Base-by-base conservation (phyloP, 2,113 vertebrate species). In the Ammodramus savannarum region DNA sequence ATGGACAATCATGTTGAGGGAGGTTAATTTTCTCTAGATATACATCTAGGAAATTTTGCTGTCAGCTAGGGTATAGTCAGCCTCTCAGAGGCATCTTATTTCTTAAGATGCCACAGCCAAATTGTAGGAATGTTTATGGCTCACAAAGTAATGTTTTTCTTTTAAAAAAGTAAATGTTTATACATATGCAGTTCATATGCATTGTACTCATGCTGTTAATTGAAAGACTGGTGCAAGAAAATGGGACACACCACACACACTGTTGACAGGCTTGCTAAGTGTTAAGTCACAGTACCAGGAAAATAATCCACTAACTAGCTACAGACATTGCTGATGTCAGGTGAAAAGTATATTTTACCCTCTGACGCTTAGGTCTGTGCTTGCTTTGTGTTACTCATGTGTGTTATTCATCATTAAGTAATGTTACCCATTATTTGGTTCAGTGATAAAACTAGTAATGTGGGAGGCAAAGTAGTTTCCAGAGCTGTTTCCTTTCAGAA, bases 241-340 rank as follows among this genome's bases (percentile, higher is more conserved):
- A 25, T 9, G 3, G 38, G 81, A 61, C 71, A 87, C 54, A 61
- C 39, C 85, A 68, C 81, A 49, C 0, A 0, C 61, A 6, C 11
- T 72, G 54, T 51, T 89, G 80, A 52, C 54, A 39, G 63, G 62
- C 80, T 92, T 75, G 63, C 88, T 66, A 59, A 92, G 69, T 84
- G 36, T 77, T 66, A 84, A 77, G 58, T 89, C 77, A 63, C 49
- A 36, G 59, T 23, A 87, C 44, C 57, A 85, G 69, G 61, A 65
- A 79, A 73, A 71, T 48, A 68, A 84, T 75, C 69, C 48, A 2
- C 18, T 19, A 48, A 68, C 69, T 63, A 43, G 74, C 55, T 72
- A 10, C 52, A 79, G 77, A 69, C 58, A 22, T 46, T 82, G 95
- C 93, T 95, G 91, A 85, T 89, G 91, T 89, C 77, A 85, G 77